Percentiles rank a stretch among this genome's conserved stretches.
Conservation (phyloP, 2,888 invertebrate species). For the Clunio marinus region DNA sequence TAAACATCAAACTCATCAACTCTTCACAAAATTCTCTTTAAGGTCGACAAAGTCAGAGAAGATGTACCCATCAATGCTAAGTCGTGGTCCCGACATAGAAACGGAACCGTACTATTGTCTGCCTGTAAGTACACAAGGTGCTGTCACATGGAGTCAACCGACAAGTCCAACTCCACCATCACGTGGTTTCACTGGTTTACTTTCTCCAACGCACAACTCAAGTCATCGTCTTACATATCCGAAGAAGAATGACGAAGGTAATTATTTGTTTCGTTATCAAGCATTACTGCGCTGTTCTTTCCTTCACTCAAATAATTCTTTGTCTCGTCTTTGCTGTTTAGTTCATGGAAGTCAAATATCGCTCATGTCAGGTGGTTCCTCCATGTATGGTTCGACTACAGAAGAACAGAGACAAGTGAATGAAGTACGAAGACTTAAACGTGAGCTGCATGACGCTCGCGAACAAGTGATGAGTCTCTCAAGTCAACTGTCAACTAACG, state of each 20-base stretch:
- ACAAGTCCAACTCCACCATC: conserved; percentile 63
- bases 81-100: conserved; percentile 74
- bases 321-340: no score
- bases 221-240: conserved; percentile 60
- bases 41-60: conserved; percentile 95
- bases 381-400: conserved; percentile 85
- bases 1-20: no score
- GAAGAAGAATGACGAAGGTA: conserved; percentile 67
- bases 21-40: no score
- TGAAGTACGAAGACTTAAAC: conserved; percentile 86
- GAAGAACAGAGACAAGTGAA: conserved; percentile 80
- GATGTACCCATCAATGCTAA: conserved; percentile 87
- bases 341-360: conserved; percentile 92
- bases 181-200: conserved; percentile 51
- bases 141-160: conserved; percentile 65
- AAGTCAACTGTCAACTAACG: conserved; percentile 94
- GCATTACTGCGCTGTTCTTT: background rate
- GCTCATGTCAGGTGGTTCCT: conserved; percentile 88
- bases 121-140: conserved; percentile 58
- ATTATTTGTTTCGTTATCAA: conserved; percentile 36
- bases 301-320: background rate
- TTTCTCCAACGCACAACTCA: conserved; percentile 59
- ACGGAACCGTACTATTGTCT: conserved; percentile 82
- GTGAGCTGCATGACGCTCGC: conserved; percentile 90
- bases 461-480: conserved; percentile 94